Evolutionary conservation across 2,888 invertebrate species (phyloP).

Genomic region (Drosophila subquinaria): DNA sequence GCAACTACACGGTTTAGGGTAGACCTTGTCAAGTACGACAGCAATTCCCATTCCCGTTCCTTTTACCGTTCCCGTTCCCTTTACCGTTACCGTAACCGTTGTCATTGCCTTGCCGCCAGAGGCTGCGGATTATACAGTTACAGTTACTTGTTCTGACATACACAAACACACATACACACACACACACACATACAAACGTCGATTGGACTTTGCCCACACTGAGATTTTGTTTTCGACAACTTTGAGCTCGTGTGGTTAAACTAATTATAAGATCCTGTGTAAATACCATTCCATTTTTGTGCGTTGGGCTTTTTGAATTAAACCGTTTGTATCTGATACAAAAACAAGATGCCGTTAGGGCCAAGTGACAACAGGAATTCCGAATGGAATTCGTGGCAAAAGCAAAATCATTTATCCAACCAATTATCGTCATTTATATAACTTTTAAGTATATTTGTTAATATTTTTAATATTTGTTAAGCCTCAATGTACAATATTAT

Average conservation of each 20-base stretch:
- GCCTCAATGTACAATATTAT: too few species aligned
- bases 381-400: neutral
- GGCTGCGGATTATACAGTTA: slow-evolving; percentile 47
- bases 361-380: neutral
- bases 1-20: slow-evolving; percentile 72
- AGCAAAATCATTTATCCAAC: neutral
- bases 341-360: neutral
- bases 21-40: slow-evolving; percentile 63
- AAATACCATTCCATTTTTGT: slow-evolving; percentile 1
- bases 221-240: slow-evolving; percentile 44
- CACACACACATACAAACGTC: slow-evolving; percentile 9
- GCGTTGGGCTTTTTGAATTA: neutral
- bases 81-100: slow-evolving; percentile 1
- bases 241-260: slow-evolving; percentile 43
- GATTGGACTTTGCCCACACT: slow-evolving; percentile 13
- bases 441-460: too few species aligned
- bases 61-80: neutral
- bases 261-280: slow-evolving; percentile 36
- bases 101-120: slow-evolving; percentile 27
- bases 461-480: too few species aligned
- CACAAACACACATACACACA: slow-evolving; percentile 20
- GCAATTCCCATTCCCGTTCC: neutral
- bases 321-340: slow-evolving; percentile 1
- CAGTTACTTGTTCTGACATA: slow-evolving; percentile 27
- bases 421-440: neutral